Conservation (phyloP, 2,888 invertebrate genomes). For the Rosalia funebris region DNA sequence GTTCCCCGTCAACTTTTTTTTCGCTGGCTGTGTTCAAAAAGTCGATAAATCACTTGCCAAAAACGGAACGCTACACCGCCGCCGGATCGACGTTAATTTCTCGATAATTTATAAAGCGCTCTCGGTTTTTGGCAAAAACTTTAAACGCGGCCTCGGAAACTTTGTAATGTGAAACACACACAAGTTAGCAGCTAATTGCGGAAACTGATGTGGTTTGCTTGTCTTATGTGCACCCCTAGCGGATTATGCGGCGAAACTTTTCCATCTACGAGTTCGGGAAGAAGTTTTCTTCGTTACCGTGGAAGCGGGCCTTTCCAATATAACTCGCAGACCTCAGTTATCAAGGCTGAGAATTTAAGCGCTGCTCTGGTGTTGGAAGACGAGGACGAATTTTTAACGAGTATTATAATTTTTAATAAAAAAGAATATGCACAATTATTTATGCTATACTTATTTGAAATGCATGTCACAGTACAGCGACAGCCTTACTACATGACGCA, state of each 20-base stretch:
- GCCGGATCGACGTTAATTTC: constrained; percentile 28
- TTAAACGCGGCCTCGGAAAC: constrained; percentile 25
- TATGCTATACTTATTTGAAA: too few relatives aligned
- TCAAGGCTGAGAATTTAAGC: constrained; percentile 4
- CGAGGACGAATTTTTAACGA: too few relatives aligned
- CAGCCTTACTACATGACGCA: too few relatives aligned
- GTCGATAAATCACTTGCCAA: constrained; percentile 18
- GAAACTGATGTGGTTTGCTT: constrained; percentile 29
- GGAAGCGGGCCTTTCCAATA: neutral
- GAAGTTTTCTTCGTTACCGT: constrained; percentile 19
- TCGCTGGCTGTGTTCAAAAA: neutral
- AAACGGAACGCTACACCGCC: constrained; percentile 10
- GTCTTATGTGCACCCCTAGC: constrained; percentile 13
- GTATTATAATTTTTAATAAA: too few relatives aligned
- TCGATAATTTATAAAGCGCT: constrained; percentile 23
- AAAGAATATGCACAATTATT: too few relatives aligned
- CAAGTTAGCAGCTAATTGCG: constrained; percentile 31
- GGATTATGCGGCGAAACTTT: constrained; percentile 19
- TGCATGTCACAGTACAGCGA: too few relatives aligned
- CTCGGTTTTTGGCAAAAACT: constrained; percentile 27
- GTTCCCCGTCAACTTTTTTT: too few relatives aligned
- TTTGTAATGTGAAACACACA: constrained; percentile 33
- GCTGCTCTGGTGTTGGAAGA: too few relatives aligned
- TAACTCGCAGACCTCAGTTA: constrained; percentile 4
- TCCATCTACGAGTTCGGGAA: constrained; percentile 18